Evolutionary conservation across 2,113 vertebrate species (phyloP).

Genomic region (Nematolebias whitei): DNA sequence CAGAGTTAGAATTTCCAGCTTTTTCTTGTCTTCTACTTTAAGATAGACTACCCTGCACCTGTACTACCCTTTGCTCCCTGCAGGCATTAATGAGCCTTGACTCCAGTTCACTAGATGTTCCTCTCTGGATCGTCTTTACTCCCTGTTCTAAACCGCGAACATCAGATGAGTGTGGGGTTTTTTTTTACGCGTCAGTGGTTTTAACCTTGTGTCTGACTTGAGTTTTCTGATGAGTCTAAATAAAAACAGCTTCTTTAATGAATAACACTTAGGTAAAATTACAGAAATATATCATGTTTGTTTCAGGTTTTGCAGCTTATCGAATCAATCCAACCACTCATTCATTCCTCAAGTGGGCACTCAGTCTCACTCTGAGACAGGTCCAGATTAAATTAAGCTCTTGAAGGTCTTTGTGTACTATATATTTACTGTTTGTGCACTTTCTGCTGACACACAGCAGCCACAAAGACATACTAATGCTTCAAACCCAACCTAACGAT

Average conservation of each 20-base stretch:
- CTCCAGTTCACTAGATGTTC: not conserved
- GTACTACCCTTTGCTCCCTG: not conserved
- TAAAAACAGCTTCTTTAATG: not conserved
- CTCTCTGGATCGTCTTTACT: not conserved
- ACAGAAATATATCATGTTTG: not conserved
- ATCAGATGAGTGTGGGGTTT: not conserved
- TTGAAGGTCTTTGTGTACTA: constrained; percentile 5
- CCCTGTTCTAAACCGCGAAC: not conserved
- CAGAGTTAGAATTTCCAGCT: not conserved
- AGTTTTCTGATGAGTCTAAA: not conserved
- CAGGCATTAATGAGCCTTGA: not conserved
- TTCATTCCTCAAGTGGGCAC: not conserved
- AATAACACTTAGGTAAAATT: not conserved
- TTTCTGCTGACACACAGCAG: constrained; percentile 31
- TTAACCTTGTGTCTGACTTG: not conserved
- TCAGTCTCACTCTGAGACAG: not conserved
- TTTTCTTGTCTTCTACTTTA: not conserved
- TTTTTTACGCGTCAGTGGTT: not conserved
- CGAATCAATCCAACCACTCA: not conserved
- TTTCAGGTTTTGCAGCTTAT: not conserved
- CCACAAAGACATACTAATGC: constrained; percentile 21
- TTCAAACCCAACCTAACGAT: constrained; percentile 4
- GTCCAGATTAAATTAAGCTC: constrained; percentile 24
- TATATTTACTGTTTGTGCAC: not conserved
- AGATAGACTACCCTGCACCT: not conserved